Conservation (phyloP, 2,888 invertebrate genomes). For the Galerucella calmariensis region DNA sequence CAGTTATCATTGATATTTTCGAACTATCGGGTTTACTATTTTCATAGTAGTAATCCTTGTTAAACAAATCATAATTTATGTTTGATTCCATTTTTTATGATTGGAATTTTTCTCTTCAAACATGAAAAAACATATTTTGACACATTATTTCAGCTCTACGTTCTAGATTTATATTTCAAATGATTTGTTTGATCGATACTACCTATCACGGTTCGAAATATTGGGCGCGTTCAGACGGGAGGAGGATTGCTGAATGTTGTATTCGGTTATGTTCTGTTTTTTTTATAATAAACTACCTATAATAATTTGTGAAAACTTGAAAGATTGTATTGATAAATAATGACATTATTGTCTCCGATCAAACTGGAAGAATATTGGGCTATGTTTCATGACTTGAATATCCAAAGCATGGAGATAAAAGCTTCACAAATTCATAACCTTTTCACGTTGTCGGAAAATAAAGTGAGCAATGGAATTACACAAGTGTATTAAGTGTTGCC, state of each 20-base stretch:
- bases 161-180: conserved; percentile 5
- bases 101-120: conserved; percentile 1
- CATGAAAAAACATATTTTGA: conserved; percentile 3
- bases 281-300: too few species aligned
- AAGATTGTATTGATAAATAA: too few species aligned
- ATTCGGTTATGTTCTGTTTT: too few species aligned
- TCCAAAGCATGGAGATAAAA: too few species aligned
- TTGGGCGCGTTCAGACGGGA: too few species aligned
- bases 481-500: not conserved
- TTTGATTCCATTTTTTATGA: not conserved
- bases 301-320: too few species aligned
- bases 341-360: too few species aligned
- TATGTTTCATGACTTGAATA: too few species aligned
- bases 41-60: conserved; percentile 9
- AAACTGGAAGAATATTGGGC: too few species aligned
- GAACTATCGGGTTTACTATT: conserved; percentile 13
- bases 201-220: too few species aligned
- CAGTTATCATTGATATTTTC: conserved; percentile 28
- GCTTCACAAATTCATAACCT: too few species aligned
- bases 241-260: too few species aligned
- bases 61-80: conserved; percentile 2
- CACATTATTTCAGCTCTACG: not conserved
- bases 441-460: not conserved
- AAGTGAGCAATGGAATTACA: not conserved
- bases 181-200: conserved; percentile 10